Evolutionary conservation across 2,797 vertebrate genomes (phyloP), one percentile per base, ranked within the genome.

Genomic region (Threskiornis aethiopicus): DNA sequence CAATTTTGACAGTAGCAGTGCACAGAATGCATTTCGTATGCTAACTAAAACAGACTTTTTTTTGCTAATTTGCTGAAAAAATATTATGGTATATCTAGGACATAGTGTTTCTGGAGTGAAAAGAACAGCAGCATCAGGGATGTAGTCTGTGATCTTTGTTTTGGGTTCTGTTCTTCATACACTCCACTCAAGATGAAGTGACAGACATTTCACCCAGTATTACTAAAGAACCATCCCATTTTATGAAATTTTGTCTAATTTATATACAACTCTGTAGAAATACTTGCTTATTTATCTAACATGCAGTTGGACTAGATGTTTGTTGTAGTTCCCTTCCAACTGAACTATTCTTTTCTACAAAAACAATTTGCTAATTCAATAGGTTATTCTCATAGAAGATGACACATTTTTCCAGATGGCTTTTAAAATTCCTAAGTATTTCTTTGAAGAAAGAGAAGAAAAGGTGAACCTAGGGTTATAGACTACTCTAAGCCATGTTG

Each of bases 21-120:
- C 70, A 88, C 93, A 90, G 93, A 96, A 95, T 92, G 58, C 69
- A 87, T 93, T 95, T 96, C 86, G 71, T 95, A 95, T 96, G 94
- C 90, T 93, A 96, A 96, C 55, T 94, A 94, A 93, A 89, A 1
- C 75, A 92, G 94, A 17, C 13, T 65, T 73, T 80, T 51, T 84
- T 78, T 62, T 52, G 24, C 35, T 93, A 84, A 95, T 86, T 91
- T 96, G 76, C 52, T 89, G 82, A 91, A 95, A 96, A 97, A 96
- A 95, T 75, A 92, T 94, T 96, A 84, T 93, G 67, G 91, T 95
- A 77, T 96, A 79, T 84, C 69, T 90, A 62, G 83, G 84, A 81
- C 78, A 89, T 65, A 91, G 75, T 71, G 87, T 87, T 96, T 97
- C 67, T 94, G 52, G 81, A 92, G 73, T 58, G 82, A 96, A 92